Conservation (phyloP, 2,113 vertebrate species). For the Perccottus glenii region DNA sequence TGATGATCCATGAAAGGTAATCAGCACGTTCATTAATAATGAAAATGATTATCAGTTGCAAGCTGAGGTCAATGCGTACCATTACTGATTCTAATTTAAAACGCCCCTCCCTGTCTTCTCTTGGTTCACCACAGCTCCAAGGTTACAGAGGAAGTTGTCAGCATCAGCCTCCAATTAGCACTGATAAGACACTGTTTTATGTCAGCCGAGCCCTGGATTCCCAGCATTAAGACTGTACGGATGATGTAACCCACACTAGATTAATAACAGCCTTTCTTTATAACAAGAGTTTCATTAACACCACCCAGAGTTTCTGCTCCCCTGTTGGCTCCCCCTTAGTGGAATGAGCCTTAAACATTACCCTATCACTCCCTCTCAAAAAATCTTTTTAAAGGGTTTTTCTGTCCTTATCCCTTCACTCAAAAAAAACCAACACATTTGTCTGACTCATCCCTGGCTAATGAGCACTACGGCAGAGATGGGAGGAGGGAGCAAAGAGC, state of each 20-base stretch:
- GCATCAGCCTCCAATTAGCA: constrained; percentile 45
- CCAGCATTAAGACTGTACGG: constrained; percentile 25
- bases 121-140: constrained; percentile 19
- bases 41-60: neutral
- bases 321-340: neutral
- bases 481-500: constrained; percentile 35
- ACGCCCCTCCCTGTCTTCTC: constrained; percentile 8
- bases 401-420: constrained; percentile 22
- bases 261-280: constrained; percentile 32
- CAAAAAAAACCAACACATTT: constrained; percentile 28
- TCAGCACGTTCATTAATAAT: constrained; percentile 1
- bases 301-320: constrained; percentile 14
- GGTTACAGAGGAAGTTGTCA: constrained; percentile 48
- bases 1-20: constrained; percentile 4
- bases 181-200: constrained; percentile 13
- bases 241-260: constrained; percentile 44
- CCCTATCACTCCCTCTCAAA: neutral
- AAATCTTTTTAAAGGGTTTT: neutral
- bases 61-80: neutral
- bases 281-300: constrained; percentile 36
- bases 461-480: constrained; percentile 45
- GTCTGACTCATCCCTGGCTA: constrained; percentile 68
- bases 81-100: constrained; percentile 15
- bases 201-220: constrained; percentile 24
- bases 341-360: constrained; percentile 21